A percentile compares a stretch with the other conserved stretches of the same genome.
These are phyloP conservation scores for Alouatta palliata DNA, from an alignment of 2,113 vertebrate genomes.

Conservation along the genomic window DNA sequence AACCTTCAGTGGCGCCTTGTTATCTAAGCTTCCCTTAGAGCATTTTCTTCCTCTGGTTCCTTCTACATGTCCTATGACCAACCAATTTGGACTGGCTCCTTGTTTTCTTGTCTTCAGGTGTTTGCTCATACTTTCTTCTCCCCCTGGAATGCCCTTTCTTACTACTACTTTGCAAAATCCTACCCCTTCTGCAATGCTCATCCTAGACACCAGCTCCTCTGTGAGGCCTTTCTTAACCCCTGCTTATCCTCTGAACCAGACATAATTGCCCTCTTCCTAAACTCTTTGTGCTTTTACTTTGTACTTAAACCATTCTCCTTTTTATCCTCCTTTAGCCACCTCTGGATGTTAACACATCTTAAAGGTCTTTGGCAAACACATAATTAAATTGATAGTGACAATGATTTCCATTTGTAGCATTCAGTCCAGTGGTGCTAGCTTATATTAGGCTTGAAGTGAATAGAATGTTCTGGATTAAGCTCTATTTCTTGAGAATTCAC, in stretches of 20 bases:
- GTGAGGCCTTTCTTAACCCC: neutral
- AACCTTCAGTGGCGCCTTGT: neutral
- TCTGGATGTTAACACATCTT: neutral
- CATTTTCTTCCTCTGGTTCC: neutral
- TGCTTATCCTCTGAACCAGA: neutral
- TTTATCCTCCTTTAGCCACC: neutral
- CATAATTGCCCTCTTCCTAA: neutral
- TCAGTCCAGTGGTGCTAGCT: neutral
- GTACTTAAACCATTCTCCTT: neutral
- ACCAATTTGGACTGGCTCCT: neutral
- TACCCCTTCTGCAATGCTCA: neutral
- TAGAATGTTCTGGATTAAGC: neutral
- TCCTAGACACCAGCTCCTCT: neutral
- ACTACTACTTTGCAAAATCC: neutral
- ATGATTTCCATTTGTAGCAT: neutral
- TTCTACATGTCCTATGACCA: neutral
- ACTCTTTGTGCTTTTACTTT: neutral
- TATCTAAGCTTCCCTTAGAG: neutral
- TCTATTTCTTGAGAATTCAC: slow-evolving; percentile 1
- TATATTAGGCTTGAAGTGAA: neutral
- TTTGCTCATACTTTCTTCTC: neutral
- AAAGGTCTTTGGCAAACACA: slow-evolving; percentile 4
- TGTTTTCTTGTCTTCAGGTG: neutral
- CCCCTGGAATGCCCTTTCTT: neutral
- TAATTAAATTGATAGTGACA: neutral